Evolutionary conservation across 2,113 vertebrate genomes (phyloP).

Genomic region (Onychostruthus taczanowskii): DNA sequence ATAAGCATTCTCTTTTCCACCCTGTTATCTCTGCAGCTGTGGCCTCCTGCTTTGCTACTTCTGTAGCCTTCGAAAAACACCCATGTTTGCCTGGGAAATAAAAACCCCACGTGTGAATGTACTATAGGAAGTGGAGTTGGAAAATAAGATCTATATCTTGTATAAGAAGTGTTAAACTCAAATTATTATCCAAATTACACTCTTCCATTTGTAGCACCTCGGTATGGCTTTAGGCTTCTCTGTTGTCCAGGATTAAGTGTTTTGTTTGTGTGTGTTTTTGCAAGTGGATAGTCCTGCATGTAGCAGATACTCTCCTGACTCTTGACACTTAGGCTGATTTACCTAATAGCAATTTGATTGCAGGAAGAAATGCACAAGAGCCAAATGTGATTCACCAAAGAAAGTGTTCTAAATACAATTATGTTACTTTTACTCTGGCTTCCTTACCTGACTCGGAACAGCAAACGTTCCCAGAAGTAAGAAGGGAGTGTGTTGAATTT

Average conservation of each 20-base stretch:
- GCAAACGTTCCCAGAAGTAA: neutral
- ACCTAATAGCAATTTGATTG: neutral
- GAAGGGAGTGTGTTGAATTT: neutral
- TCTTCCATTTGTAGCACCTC: neutral
- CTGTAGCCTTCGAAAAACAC: neutral
- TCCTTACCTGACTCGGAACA: neutral
- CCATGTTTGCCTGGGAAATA: neutral
- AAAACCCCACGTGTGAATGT: neutral
- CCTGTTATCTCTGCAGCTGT: accelerated
- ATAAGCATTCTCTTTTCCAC: neutral
- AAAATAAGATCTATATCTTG: neutral
- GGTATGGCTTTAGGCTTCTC: neutral
- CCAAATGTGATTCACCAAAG: neutral
- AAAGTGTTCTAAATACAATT: neutral
- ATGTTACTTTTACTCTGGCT: neutral
- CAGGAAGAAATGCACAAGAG: neutral
- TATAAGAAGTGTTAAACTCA: neutral
- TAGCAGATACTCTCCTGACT: neutral
- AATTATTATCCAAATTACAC: neutral
- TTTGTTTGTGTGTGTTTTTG: neutral
- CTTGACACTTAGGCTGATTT: neutral
- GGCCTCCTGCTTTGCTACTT: neutral
- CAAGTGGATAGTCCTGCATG: neutral
- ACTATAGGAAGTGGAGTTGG: neutral
- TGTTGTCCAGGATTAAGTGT: neutral